Percentiles rank a stretch among this genome's conserved stretches.
phyloP scores from a whole-genome alignment of 2,888 invertebrate genomes.

The Tetragonisca angustula region DNA sequence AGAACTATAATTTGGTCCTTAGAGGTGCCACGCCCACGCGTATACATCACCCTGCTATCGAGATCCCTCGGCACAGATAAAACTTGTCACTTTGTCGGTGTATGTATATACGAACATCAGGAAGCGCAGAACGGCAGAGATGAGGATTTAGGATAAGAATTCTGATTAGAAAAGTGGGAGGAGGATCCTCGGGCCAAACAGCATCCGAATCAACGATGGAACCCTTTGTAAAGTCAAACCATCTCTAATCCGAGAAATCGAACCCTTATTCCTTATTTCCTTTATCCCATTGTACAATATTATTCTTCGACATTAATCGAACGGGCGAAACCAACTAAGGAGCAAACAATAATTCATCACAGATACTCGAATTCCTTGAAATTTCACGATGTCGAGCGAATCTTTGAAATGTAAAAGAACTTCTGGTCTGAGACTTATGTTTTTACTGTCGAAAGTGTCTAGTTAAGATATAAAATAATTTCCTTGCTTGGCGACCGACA shows the following conservation, averaged over 20 bases:
- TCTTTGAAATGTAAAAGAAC: too few relatives aligned
- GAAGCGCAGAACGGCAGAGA: conserved; percentile 68
- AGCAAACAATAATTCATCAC: too few relatives aligned
- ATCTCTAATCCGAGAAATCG: conserved; percentile 33
- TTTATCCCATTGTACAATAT: neutral
- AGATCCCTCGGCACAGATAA: conserved; percentile 66
- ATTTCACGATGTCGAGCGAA: too few relatives aligned
- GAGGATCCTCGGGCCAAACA: conserved; percentile 53
- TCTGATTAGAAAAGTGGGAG: conserved; percentile 50
- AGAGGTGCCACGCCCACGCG: conserved; percentile 75
- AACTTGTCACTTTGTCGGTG: conserved; percentile 77
- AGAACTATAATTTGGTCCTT: conserved; percentile 75
- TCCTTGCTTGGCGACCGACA: neutral
- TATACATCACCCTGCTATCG: conserved; percentile 74
- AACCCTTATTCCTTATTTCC: conserved; percentile 9
- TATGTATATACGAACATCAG: conserved; percentile 46
- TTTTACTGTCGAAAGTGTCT: too few relatives aligned
- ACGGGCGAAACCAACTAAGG: neutral
- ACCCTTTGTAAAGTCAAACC: conserved; percentile 11
- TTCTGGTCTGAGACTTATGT: too few relatives aligned
- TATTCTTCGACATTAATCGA: neutral
- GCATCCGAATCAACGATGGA: conserved; percentile 31
- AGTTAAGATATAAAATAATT: neutral
- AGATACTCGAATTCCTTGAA: too few relatives aligned
- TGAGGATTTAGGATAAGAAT: conserved; percentile 63